A percentile compares a stretch with the other conserved stretches of the same genome.
phyloP scores from a whole-genome alignment of 2,888 invertebrate species.

The Chrysolina haemoptera region DNA sequence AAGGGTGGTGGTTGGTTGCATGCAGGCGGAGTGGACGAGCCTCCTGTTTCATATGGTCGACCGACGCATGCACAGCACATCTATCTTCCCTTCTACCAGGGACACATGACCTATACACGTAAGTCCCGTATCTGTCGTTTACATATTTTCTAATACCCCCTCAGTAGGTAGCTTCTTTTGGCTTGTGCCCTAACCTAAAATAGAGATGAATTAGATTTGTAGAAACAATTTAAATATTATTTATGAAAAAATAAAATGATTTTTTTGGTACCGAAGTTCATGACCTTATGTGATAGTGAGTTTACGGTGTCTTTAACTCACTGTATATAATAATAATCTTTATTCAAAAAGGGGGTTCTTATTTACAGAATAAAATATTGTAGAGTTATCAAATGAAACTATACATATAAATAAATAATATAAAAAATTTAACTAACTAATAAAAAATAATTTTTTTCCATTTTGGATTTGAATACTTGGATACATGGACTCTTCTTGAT shows the following conservation, averaged over 20 bases:
- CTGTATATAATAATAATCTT: no score
- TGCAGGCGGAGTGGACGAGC: conserved; percentile 70
- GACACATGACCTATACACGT: conserved; percentile 85
- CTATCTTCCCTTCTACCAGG: conserved; percentile 88
- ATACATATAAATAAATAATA: no score
- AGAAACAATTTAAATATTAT: neutral
- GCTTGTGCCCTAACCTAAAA: conserved; percentile 34
- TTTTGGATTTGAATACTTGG: no score
- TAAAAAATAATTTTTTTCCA: no score
- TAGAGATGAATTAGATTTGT: conserved; percentile 5
- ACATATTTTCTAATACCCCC: conserved; percentile 24
- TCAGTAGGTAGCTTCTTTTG: conserved; percentile 43
- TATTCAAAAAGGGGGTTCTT: no score
- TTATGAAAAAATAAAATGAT: no score
- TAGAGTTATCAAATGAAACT: no score
- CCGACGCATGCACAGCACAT: conserved; percentile 85
- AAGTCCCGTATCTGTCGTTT: conserved; percentile 71
- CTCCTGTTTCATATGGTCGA: conserved; percentile 74
- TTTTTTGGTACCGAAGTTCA: neutral
- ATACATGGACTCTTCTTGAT: no score
- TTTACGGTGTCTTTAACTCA: no score
- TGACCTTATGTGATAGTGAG: neutral
- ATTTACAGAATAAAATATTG: no score
- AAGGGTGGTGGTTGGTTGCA: conserved; percentile 65
- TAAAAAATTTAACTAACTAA: no score